These are phyloP conservation scores for Drosophila arawakana DNA, from an alignment of 1,140 invertebrate species.

Conservation along the genomic window DNA sequence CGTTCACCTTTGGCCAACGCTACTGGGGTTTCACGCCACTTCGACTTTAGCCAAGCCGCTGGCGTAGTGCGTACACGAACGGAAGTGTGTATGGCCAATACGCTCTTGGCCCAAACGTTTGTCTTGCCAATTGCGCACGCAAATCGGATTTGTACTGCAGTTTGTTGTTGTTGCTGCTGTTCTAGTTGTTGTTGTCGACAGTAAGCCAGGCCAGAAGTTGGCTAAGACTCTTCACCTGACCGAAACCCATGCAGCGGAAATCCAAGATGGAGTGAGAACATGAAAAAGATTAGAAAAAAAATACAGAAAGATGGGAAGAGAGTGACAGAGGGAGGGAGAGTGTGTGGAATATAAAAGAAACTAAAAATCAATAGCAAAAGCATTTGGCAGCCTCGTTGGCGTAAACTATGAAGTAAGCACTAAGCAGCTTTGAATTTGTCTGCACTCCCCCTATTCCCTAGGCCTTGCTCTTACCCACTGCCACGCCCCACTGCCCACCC, in stretches of 20 bases:
- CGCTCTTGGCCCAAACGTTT: slow-evolving; percentile 54
- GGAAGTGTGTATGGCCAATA: slow-evolving; percentile 19
- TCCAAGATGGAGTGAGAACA: slow-evolving; percentile 32
- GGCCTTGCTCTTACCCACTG: not conserved
- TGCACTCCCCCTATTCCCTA: slow-evolving; percentile 15
- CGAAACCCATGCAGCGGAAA: slow-evolving; percentile 41
- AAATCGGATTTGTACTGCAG: slow-evolving; percentile 72
- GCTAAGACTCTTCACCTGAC: slow-evolving; percentile 30
- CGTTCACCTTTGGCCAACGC: slow-evolving; percentile 48
- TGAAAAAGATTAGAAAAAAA: slow-evolving; percentile 29
- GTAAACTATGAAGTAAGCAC: slow-evolving; percentile 79
- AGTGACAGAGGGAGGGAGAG: slow-evolving; percentile 34
- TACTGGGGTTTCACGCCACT: slow-evolving; percentile 72
- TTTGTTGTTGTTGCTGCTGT: slow-evolving; percentile 47
- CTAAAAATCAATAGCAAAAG: slow-evolving; percentile 74
- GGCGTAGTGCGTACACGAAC: slow-evolving; percentile 9
- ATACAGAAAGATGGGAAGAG: slow-evolving; percentile 40
- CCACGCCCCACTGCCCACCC: not conserved
- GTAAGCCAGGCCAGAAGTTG: slow-evolving; percentile 41
- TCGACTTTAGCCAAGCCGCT: slow-evolving; percentile 34
- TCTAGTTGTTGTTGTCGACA: slow-evolving; percentile 29
- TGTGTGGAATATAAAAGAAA: slow-evolving; percentile 29
- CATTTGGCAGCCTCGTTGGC: slow-evolving; percentile 70
- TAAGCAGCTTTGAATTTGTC: slow-evolving; percentile 75
- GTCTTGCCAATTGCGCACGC: slow-evolving; percentile 81